phyloP scores from a whole-genome alignment of 2,797 vertebrate species.

The Allobates femoralis region DNA sequence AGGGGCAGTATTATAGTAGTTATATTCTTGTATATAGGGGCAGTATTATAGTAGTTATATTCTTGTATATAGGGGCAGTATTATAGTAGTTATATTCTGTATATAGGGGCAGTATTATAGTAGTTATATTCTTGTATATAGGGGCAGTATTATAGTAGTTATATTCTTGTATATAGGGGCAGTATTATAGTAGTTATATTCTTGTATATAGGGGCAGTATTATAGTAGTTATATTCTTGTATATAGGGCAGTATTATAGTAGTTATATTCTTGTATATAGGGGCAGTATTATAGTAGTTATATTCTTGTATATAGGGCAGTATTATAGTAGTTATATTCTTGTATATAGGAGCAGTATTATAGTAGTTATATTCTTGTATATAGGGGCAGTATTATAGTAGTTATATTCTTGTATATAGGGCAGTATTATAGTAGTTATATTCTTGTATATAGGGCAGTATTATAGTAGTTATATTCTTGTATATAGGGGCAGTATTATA shows the following conservation, averaged over 20 bases:
- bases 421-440: background rate
- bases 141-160: too few species aligned
- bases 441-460: background rate
- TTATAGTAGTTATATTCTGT: too few species aligned
- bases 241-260: background rate
- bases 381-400: background rate
- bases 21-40: too few species aligned
- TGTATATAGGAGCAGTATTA: background rate
- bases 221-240: too few species aligned
- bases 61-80: too few species aligned
- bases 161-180: too few species aligned
- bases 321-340: constrained; percentile 8
- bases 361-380: background rate
- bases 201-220: too few species aligned
- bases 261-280: background rate
- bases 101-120: too few species aligned
- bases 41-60: too few species aligned
- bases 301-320: background rate
- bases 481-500: background rate
- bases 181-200: too few species aligned
- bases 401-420: background rate
- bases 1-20: too few species aligned
- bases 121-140: too few species aligned
- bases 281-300: background rate
- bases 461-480: background rate